A percentile compares a stretch with the other conserved stretches of the same genome.
Conservation (phyloP, 2,797 vertebrate species). For the Acestrorhynchus altus region DNA sequence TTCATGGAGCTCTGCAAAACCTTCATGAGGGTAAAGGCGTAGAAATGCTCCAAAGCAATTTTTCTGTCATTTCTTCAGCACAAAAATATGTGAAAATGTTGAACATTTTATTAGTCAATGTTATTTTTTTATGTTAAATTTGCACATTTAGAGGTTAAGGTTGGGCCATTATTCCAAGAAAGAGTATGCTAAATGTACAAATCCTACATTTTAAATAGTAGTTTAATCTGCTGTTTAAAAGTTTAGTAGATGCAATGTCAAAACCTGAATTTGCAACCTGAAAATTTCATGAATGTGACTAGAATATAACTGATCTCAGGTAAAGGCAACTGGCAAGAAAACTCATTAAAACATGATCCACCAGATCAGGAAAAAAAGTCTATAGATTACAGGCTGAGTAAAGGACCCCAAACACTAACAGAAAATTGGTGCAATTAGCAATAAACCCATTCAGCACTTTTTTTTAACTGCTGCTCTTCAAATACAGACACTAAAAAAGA, state of each 20-base stretch:
- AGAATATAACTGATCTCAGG: constrained; percentile 16
- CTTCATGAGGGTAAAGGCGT: background rate
- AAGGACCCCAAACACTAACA: background rate
- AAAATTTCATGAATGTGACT: background rate
- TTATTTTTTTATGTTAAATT: background rate
- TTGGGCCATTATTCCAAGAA: background rate
- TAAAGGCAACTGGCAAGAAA: constrained; percentile 1
- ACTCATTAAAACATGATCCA: background rate
- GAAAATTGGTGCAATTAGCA: background rate
- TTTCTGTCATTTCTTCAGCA: background rate
- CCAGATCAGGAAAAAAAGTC: background rate
- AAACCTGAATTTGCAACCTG: background rate
- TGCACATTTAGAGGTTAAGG: background rate
- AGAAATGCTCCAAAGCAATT: background rate
- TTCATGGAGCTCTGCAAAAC: background rate
- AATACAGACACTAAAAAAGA: background rate
- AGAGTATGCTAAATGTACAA: background rate
- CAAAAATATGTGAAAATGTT: background rate
- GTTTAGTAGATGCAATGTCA: background rate
- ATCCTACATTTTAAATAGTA: background rate
- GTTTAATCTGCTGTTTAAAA: background rate
- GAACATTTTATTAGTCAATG: background rate
- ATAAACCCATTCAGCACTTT: background rate
- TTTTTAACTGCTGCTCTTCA: background rate
- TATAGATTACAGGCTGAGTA: constrained; percentile 3